Conservation (phyloP, 1,140 invertebrate genomes). For the Drosophila bocki region DNA sequence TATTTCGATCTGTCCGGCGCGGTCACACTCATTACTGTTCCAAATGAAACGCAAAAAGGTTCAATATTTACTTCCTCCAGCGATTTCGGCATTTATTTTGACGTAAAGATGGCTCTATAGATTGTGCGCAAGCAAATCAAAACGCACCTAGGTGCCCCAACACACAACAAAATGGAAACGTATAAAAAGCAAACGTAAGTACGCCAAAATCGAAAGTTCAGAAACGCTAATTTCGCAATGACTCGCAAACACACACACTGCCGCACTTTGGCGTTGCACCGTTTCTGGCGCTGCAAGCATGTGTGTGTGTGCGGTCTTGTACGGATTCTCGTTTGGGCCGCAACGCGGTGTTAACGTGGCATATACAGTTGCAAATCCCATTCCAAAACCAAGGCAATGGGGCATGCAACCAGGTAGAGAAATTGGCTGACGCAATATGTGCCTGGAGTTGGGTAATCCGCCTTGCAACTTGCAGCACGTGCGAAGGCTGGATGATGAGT, state of each 20-base stretch:
- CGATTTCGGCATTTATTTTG: slow-evolving; percentile 81
- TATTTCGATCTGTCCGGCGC: no score
- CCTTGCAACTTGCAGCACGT: slow-evolving; percentile 50
- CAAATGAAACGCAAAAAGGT: slow-evolving; percentile 84
- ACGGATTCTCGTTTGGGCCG: slow-evolving; percentile 34
- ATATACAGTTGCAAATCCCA: slow-evolving; percentile 8
- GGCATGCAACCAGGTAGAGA: slow-evolving; percentile 63
- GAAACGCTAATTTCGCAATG: slow-evolving; percentile 61
- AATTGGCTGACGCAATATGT: slow-evolving; percentile 74
- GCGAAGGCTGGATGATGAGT: not conserved
- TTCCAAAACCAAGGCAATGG: slow-evolving; percentile 14
- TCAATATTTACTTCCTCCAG: slow-evolving; percentile 53
- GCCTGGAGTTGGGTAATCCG: slow-evolving; percentile 41
- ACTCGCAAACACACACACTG: slow-evolving; percentile 8
- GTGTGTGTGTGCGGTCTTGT: slow-evolving; percentile 13
- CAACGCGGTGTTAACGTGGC: slow-evolving; percentile 63
- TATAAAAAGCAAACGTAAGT: slow-evolving; percentile 74
- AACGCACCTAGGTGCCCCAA: slow-evolving; percentile 74
- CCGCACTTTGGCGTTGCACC: slow-evolving; percentile 25
- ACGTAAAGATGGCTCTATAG: slow-evolving; percentile 84
- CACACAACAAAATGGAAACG: slow-evolving; percentile 77
- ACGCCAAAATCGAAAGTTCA: slow-evolving; percentile 3
- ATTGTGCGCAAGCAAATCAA: slow-evolving; percentile 77
- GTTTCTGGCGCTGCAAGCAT: slow-evolving; percentile 18
- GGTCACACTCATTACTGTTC: slow-evolving; percentile 50